Base-by-base conservation (phyloP, 2,797 vertebrate genomes). In the Sparidentex hasta region DNA sequence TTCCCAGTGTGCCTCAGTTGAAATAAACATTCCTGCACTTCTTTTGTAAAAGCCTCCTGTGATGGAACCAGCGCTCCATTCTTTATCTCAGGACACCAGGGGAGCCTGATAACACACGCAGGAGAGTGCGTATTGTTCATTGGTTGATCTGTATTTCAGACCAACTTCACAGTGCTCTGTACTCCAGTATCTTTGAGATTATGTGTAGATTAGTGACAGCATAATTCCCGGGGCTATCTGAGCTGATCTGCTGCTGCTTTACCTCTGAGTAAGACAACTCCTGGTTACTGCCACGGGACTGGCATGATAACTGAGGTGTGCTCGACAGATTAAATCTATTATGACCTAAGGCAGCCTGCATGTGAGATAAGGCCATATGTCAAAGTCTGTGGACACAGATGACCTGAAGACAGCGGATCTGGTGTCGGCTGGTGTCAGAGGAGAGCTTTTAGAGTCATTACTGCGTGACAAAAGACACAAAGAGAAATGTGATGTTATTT, bases 301-400 rank as follows among this genome's bases (percentile, higher is more conserved):
- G 76, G 25, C 73, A 47, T 33, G 61, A 65, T 82, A 80, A 82
- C 57, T 57, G 69, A 82, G 80, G 76, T 23, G 1, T 20, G 25
- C 50, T 70, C 73, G 57, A 17, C 21, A 74, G 84, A 89, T 85
- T 85, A 80, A 58, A 88, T 88, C 75, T 78, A 65, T 72, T 18
- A 38, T 64, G 84, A 85, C 81, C 74, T 12, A n/a, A 56, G 59
- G 78, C 56, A 20, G 71, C 14, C 61, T 65, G 63, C 62, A 65
- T 78, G 64, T 29, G 6, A 47, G 76, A 85, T 73, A 46, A 84
- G 70, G 64, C 58, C 73, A 64, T 82, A 65, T 68, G 74, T 78
- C 74, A 75, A 54, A 77, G 78, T 78, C 76, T 66, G 64, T 23
- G 50, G 44, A 46, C 41, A 56, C 9, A 20, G 8, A 17, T 47